Evolutionary conservation across 1,140 invertebrate genomes (phyloP), one percentile per base, ranked within the genome.

Genomic region (Leptopilina clavipes): DNA sequence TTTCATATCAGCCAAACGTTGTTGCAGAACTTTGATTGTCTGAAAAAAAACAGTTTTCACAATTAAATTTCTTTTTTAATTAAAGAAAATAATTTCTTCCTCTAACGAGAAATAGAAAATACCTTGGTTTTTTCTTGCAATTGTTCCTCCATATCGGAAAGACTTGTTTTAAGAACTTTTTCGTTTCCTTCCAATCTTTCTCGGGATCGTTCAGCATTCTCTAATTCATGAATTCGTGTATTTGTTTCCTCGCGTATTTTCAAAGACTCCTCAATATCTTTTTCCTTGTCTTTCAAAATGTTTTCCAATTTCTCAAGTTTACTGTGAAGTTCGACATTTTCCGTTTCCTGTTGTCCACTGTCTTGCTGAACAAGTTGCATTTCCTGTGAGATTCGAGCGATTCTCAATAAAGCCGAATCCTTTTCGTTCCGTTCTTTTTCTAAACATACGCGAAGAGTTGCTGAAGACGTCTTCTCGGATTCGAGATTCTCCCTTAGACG

Each of bases 21-120:
- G 95, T 84, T 97, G 95, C 77, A 97, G 92, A 48, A 95, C 94
- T 91, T 97, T 96, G 80, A 98, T 95, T 89, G 94, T 95, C 96
- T 97, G 87, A 65, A 93, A 85, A 79, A 73, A 82, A 77, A 86
- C 7, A 54, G 11, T 59, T 9, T 17, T 31, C 6, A 54, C 40
- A 54, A 72, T 37, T 72, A 44, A 45, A 6, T 37, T 70, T 75
- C 45, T 14, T 45, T 14, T 14, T 45, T n/a, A 52, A 17, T 11
- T 5, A 44, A 82, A 75, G 10, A 70, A 52, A 40, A 76, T 70
- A 59, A 31, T 71, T 10, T 52, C 31, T 74, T 40, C 45, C 17
- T 45, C 12, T 11, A 18, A 43, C 59, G 7, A 44, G 43, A 73
- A 25, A 73, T 40, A 52, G 56, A 71, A 14, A 9, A 43, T 79